Conservation (phyloP, 2,888 invertebrate genomes). For the Brachynemurus nebulosus region DNA sequence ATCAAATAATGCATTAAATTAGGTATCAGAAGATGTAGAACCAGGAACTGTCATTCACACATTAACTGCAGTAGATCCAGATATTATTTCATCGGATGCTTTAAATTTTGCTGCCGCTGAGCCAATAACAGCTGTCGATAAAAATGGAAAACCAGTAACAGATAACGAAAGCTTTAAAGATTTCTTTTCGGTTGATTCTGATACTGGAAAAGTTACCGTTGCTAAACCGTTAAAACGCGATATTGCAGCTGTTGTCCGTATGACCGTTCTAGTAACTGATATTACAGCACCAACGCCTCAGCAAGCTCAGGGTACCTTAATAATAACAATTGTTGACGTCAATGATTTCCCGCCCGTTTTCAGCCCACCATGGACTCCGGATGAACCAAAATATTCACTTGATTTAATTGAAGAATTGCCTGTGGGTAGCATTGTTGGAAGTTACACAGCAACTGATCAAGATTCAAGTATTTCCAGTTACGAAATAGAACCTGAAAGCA, state of each 20-base stretch:
- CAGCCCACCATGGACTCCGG: conserved; percentile 53
- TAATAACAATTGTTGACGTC: conserved; percentile 55
- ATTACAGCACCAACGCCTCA: conserved; percentile 65
- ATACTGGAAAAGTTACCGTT: conserved; percentile 49
- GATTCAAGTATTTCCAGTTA: conserved; percentile 74
- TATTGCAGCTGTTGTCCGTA: conserved; percentile 57
- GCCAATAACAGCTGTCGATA: conserved; percentile 65
- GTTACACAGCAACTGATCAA: conserved; percentile 63
- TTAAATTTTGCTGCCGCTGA: conserved; percentile 53
- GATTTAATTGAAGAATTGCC: conserved; percentile 74
- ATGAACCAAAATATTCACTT: conserved; percentile 46
- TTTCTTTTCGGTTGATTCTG: conserved; percentile 49
- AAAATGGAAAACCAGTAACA: conserved; percentile 58
- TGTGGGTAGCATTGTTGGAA: conserved; percentile 58
- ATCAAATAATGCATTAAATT: no score
- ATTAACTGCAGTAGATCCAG: conserved; percentile 65
- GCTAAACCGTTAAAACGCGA: conserved; percentile 47
- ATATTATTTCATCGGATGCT: conserved; percentile 53
- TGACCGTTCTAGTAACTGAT: conserved; percentile 70
- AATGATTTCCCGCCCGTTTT: conserved; percentile 59
- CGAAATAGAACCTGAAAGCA: conserved; percentile 50
- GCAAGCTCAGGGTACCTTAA: conserved; percentile 58
- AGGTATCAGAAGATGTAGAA: conserved; percentile 64
- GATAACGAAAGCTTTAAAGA: conserved; percentile 38
- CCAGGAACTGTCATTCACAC: conserved; percentile 57